phyloP scores from a whole-genome alignment of 2,113 vertebrate genomes.

The Cyphomyrus discorhynchus region DNA sequence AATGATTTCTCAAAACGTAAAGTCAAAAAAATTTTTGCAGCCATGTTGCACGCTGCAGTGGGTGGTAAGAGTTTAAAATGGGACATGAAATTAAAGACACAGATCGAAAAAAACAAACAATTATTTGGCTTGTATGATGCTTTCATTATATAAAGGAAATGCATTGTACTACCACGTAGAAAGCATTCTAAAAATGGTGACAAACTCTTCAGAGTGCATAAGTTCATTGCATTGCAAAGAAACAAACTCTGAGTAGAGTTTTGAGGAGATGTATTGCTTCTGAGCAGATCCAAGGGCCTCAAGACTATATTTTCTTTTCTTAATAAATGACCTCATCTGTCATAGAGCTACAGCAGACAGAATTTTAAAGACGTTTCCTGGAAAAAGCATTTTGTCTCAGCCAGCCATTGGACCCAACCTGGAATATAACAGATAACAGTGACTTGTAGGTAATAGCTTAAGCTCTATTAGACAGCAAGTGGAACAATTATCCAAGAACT shows the following conservation, averaged over 20 bases:
- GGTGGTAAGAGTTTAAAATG: neutral
- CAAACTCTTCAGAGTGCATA: neutral
- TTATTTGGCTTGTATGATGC: neutral
- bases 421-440: neutral
- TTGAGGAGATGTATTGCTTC: slow-evolving; percentile 28
- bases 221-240: neutral
- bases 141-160: neutral
- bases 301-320: neutral
- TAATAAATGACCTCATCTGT: slow-evolving; percentile 7
- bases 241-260: neutral
- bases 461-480: neutral
- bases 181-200: neutral
- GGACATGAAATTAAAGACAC: neutral
- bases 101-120: neutral
- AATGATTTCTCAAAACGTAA: neutral
- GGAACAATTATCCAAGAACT: slow-evolving; percentile 12
- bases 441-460: neutral
- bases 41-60: neutral
- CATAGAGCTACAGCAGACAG: neutral
- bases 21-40: neutral
- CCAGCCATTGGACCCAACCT: neutral
- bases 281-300: neutral
- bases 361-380: slow-evolving; percentile 10
- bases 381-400: slow-evolving; percentile 2
- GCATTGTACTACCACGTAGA: neutral